Conservation (phyloP, 2,797 vertebrate species). For the Tauraco hartlaubi region DNA sequence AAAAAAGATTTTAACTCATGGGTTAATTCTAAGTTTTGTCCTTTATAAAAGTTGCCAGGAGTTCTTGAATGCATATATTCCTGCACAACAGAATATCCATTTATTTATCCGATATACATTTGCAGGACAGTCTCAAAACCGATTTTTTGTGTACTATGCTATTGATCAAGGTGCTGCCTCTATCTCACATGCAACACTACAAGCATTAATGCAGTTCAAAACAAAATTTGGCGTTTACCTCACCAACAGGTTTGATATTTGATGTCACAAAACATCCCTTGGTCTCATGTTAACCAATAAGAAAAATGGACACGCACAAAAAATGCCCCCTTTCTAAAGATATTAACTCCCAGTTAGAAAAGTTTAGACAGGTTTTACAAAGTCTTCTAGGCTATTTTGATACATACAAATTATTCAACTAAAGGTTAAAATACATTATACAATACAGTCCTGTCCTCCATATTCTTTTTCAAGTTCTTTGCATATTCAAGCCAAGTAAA, state of each 20-base stretch:
- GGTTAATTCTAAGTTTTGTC: constrained; percentile 47
- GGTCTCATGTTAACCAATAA: constrained; percentile 58
- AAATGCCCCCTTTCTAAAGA: constrained; percentile 58
- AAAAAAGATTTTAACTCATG: constrained; percentile 50
- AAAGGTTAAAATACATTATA: constrained; percentile 92
- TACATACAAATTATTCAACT: constrained; percentile 88
- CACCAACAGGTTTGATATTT: constrained; percentile 18
- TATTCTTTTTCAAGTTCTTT: constrained; percentile 68
- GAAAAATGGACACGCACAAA: constrained; percentile 51
- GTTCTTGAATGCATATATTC: constrained; percentile 27
- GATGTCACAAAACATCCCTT: constrained; percentile 56
- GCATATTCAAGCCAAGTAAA: constrained; percentile 76
- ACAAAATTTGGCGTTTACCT: constrained; percentile 58
- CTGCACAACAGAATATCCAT: constrained; percentile 26
- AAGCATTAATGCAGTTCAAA: constrained; percentile 51
- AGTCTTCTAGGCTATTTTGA: constrained; percentile 84
- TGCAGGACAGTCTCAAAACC: constrained; percentile 54
- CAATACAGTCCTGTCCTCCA: constrained; percentile 67
- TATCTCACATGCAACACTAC: constrained; percentile 47
- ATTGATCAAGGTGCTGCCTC: constrained; percentile 62
- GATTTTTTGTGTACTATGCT: constrained; percentile 31
- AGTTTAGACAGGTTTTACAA: constrained; percentile 83
- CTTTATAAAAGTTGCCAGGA: constrained; percentile 27
- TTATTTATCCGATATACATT: constrained; percentile 50
- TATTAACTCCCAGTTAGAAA: constrained; percentile 66